Evolutionary conservation across 2,113 vertebrate species (phyloP).

Genomic region (Platichthys stellatus): DNA sequence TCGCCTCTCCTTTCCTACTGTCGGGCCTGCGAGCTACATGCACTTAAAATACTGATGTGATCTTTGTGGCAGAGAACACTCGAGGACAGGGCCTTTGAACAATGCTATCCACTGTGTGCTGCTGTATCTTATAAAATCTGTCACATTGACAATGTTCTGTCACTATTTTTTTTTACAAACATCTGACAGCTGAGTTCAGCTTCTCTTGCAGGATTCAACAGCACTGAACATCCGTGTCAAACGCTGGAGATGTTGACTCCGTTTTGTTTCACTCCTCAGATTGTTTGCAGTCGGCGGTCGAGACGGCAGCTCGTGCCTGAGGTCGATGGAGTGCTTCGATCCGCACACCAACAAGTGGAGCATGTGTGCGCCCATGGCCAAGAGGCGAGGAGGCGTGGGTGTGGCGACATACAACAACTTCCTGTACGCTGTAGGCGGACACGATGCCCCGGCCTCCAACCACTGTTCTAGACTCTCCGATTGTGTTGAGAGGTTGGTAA

Average conservation of each 20-base stretch:
- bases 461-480: conserved; percentile 93
- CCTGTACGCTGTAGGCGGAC: conserved; percentile 93
- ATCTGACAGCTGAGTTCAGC: conserved; percentile 16
- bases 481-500: conserved; percentile 91
- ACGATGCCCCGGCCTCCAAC: conserved; percentile 95
- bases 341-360: conserved; percentile 99
- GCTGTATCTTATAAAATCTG: conserved; percentile 11
- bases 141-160: conserved; percentile 22
- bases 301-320: conserved; percentile 95
- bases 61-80: conserved; percentile 38
- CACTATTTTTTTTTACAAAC: conserved; percentile 10
- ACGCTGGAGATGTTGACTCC: not conserved
- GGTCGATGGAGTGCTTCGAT: conserved; percentile 97
- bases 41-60: conserved; percentile 59
- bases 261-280: conserved; percentile 71
- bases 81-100: conserved; percentile 41
- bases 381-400: conserved; percentile 92
- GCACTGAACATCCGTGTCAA: not conserved
- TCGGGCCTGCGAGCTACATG: conserved; percentile 43
- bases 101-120: conserved; percentile 13
- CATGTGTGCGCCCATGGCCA: conserved; percentile 92
- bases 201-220: not conserved
- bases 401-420: conserved; percentile 94
- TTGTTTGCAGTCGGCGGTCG: conserved; percentile 94
- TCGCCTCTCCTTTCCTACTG: conserved; percentile 50